Evolutionary conservation across 1,140 invertebrate species (phyloP).

Genomic region (Papilio helenus): DNA sequence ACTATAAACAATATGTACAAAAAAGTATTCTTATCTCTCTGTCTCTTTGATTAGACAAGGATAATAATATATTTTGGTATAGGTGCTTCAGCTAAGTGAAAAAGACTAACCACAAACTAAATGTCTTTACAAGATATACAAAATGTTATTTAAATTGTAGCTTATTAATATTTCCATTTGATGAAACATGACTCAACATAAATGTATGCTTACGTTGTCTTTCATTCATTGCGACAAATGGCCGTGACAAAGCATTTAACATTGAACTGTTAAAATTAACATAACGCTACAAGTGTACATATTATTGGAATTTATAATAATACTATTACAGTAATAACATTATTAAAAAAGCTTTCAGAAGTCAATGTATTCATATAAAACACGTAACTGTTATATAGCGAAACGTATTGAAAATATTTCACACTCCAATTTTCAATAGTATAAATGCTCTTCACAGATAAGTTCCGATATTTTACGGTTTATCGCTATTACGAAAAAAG

Average conservation of each 20-base stretch:
- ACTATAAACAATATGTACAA: not conserved
- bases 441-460: not conserved
- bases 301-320: not conserved
- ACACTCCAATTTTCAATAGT: not conserved
- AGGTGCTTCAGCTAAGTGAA: too few relatives aligned
- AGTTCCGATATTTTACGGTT: not conserved
- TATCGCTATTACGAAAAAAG: slow-evolving; percentile 12
- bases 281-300: not conserved
- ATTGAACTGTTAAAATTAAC: slow-evolving; percentile 28
- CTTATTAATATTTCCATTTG: not conserved
- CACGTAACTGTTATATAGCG: not conserved
- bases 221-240: slow-evolving; percentile 11
- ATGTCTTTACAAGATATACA: too few relatives aligned
- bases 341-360: not conserved
- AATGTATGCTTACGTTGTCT: not conserved
- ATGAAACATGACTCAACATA: not conserved
- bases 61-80: too few relatives aligned
- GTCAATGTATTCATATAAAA: not conserved
- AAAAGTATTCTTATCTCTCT: not conserved
- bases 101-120: too few relatives aligned
- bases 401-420: not conserved
- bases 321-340: not conserved
- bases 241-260: slow-evolving; percentile 32
- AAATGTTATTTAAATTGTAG: not conserved
- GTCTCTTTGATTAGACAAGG: not conserved